Percentiles rank a stretch among this genome's conserved stretches.
phyloP scores from a whole-genome alignment of 2,888 invertebrate genomes.

The Mythimna vitellina region DNA sequence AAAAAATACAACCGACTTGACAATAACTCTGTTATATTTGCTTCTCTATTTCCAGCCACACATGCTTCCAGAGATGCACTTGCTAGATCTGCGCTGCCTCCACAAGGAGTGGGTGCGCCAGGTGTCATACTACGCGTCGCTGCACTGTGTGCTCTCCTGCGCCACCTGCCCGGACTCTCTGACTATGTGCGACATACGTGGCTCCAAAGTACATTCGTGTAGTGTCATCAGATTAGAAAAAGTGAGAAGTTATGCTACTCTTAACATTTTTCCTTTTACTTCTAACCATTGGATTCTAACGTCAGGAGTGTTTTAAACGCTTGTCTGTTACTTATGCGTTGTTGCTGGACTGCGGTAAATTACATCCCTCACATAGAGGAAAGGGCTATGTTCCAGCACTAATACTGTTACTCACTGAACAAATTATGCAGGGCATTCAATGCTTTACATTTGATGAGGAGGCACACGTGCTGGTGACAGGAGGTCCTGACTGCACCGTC shows the following conservation, averaged over 20 bases:
- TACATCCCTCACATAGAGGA: background rate
- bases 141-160: conserved; percentile 93
- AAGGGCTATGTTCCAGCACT: background rate
- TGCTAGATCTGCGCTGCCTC: conserved; percentile 89
- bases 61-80: conserved; percentile 84
- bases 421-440: conserved; percentile 89
- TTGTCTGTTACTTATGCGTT: background rate
- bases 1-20: too few species aligned
- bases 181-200: conserved; percentile 91
- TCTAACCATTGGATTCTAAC: background rate
- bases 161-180: conserved; percentile 91
- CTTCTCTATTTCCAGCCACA: conserved; percentile 77
- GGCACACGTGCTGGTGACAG: conserved; percentile 91
- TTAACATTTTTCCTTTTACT: background rate
- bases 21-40: background rate
- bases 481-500: conserved; percentile 94
- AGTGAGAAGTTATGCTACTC: conserved; percentile 63
- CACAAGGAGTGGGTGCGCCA: conserved; percentile 93
- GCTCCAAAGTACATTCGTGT: conserved; percentile 83
- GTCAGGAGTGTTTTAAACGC: background rate
- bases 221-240: conserved; percentile 91
- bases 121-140: conserved; percentile 92
- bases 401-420: background rate
- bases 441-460: conserved; percentile 92
- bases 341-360: background rate